These are phyloP conservation scores for Muntiacus muntjak DNA, from an alignment of 2,113 vertebrate species.

Conservation along the genomic window DNA sequence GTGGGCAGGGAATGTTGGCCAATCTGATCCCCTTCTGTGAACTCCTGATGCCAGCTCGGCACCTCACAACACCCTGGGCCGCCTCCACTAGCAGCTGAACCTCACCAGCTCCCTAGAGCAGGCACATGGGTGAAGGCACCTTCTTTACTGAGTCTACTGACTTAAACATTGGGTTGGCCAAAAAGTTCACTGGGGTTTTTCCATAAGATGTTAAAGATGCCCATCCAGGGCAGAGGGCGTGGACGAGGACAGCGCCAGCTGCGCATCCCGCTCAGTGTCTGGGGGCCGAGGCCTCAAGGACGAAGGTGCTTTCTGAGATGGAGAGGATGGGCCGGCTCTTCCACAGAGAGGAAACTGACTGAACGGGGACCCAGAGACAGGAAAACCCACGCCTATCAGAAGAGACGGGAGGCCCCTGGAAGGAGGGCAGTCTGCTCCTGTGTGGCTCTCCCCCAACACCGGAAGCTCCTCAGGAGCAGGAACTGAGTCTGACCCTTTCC, in stretches of 20 bases:
- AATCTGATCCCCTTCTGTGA: background rate
- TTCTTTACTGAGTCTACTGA: background rate
- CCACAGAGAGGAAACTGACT: background rate
- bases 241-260: rapidly evolving
- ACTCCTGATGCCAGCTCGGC: background rate
- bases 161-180: background rate
- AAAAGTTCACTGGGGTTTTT: background rate
- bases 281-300: background rate
- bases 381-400: background rate
- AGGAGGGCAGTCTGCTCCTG: background rate
- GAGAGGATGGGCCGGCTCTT: slow-evolving; percentile 33
- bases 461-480: background rate
- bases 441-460: no score
- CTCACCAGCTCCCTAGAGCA: background rate
- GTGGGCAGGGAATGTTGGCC: background rate
- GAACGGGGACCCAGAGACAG: background rate
- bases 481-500: background rate
- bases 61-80: background rate
- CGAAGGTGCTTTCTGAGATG: background rate
- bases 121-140: background rate
- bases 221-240: background rate
- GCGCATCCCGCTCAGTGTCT: rapidly evolving
- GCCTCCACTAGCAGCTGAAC: rapidly evolving
- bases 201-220: background rate
- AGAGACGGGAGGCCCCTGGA: background rate